phyloP scores from a whole-genome alignment of 2,113 vertebrate genomes.

The Periophthalmodon schlosseri region DNA sequence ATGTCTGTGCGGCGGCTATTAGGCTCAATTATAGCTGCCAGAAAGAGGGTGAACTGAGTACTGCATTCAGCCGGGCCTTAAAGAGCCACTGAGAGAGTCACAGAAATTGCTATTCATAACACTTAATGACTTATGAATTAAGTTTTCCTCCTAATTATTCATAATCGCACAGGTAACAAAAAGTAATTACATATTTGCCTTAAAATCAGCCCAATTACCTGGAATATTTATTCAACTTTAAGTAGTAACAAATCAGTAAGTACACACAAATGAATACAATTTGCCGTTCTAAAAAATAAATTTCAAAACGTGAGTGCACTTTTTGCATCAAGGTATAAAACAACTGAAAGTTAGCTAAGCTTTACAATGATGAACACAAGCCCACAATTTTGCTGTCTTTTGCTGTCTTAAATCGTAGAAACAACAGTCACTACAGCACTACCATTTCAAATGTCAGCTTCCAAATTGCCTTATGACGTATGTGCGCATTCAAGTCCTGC shows the following conservation, averaged over 20 bases:
- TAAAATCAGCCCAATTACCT: constrained; percentile 4
- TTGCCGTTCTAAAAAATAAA: neutral
- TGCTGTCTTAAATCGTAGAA: constrained; percentile 28
- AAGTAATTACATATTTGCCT: constrained; percentile 45
- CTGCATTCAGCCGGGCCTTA: constrained; percentile 85
- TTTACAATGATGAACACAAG: neutral
- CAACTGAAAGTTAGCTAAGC: neutral
- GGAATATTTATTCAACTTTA: neutral
- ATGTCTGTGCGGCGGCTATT: constrained; percentile 86
- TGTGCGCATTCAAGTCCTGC: constrained; percentile 48
- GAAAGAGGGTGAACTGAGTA: constrained; percentile 86
- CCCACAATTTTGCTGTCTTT: constrained; percentile 25
- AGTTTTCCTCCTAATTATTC: constrained; percentile 88
- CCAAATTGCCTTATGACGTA: constrained; percentile 71
- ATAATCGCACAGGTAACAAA: constrained; percentile 73
- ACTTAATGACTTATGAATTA: constrained; percentile 80
- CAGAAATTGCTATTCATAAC: constrained; percentile 91
- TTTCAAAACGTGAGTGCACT: neutral
- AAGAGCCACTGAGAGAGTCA: constrained; percentile 88
- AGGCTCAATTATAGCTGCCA: constrained; percentile 90
- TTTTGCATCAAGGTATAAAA: neutral
- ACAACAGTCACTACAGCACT: constrained; percentile 52
- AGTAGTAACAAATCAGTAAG: neutral
- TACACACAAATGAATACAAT: neutral
- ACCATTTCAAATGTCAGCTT: constrained; percentile 60